Base-by-base conservation (phyloP, 2,113 vertebrate species). In the Sphaerodactylus townsendi region DNA sequence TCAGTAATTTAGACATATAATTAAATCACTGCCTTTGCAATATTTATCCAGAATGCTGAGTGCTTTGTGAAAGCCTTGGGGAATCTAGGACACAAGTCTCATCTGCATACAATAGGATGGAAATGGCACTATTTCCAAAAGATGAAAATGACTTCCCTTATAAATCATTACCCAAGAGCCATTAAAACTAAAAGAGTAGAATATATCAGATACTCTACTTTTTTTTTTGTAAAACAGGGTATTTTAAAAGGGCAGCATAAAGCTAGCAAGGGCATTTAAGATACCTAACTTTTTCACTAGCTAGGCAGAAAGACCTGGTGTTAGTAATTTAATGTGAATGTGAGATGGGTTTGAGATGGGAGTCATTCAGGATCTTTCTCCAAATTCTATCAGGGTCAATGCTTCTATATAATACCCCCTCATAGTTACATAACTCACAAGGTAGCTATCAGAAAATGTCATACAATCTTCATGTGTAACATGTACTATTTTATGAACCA, bases 21-120 rank as follows among this genome's bases (percentile, higher is more conserved):
- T 81, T 86, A 81, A 86, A 86, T 77, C 3, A 70, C 62, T 86
- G 59, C n/a, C 48, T 56, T 25, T 81, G 72, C 64, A 76, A 48
- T 76, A 69, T 75, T 77, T 77, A 86, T 70, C 53, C 33, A 69
- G 64, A 76, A 41, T n/a, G n/a, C 15, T 81, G 48, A 81, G 30
- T 76, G 64, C 64, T 81, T 81, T 50, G 33, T 69, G 71, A 37
- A 69, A 81, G 48, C 48, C 64, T 75, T 35, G n/a, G 72, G 79
- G 72, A 81, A 76, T 9, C 62, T 81, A 44, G 35, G 46, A 68
- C 56, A 69, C 46, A 80, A 66, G 23, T 56, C 62, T 81, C 21
- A 76, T 77, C 37, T 86, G 64, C 72, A 33, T 62, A 64, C 10
- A 77, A 25, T 76, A 50, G 10, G 64, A 69, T 79, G 70, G 0